Evolutionary conservation across 2,113 vertebrate genomes (phyloP), one percentile per base, ranked within the genome.

Genomic region (Neomonachus schauinslandi): DNA sequence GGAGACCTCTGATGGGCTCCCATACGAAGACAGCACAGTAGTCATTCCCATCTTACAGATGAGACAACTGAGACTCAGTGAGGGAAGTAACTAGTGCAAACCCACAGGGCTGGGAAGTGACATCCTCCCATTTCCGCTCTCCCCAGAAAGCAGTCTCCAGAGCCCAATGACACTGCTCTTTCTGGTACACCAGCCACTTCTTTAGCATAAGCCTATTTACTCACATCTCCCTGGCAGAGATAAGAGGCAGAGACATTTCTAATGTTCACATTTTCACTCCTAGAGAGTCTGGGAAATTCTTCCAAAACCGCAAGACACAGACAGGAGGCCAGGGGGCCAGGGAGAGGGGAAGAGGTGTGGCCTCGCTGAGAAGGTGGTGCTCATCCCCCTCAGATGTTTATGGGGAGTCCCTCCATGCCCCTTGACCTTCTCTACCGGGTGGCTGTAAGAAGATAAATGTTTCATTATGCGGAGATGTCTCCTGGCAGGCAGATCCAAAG

Each of bases 1-100:
- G 15, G 26, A n/a, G 36, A 21, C 59, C 65, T 53, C 21, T 0
- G 5, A 14, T 1, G 39, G 63, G 33, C 42, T 51, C n/a, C 39
- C 14, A 16, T 2, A 2, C 0, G 1, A 9, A 57, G 15, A 10
- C 11, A 0, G 51, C 8, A 1, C 0, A 1, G 14, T 5, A 3
- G 39, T 2, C 65, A 8, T 33, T 65, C 21, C 33, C n/a, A 33
- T 33, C 57, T 42, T 63, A 67, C 13, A 33, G 51, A 7, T 1
- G 2, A 71, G 46, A 82, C 3, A 33, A 28, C 65, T 19, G 21
- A 46, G 53, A 36, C 67, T 12, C 14, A 33, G 69, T 13, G 36
- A 71, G 72, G n/a, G 42, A 42, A 22, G 9, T 3, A 0, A 69
- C 7, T 10, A 0, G 9, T 5, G 14, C 57, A 80, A 85, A 14